Evolutionary conservation across 1,140 invertebrate species (phyloP).

Genomic region (Bradynema listronoti): DNA sequence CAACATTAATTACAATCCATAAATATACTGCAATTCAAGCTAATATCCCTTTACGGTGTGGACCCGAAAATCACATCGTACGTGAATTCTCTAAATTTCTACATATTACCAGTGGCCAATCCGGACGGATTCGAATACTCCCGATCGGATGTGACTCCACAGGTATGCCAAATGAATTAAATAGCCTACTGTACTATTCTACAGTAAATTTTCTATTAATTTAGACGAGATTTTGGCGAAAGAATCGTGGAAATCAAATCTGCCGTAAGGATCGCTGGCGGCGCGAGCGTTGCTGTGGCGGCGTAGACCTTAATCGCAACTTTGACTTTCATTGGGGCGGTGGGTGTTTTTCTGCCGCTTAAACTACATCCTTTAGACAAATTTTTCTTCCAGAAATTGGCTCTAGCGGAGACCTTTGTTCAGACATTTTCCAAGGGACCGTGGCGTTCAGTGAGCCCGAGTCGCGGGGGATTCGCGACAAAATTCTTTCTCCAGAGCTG

Average conservation of each 20-base stretch:
- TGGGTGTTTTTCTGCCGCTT: too few species aligned
- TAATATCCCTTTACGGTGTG: conserved; percentile 45
- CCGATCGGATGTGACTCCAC: conserved; percentile 51
- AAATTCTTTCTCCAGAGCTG: conserved; percentile 51
- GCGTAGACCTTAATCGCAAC: conserved; percentile 61
- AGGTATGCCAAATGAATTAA: conserved; percentile 9
- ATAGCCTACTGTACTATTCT: not conserved
- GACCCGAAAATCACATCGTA: conserved; percentile 50
- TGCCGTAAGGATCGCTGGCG: conserved; percentile 57
- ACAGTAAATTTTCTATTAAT: not conserved
- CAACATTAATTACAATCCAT: too few species aligned
- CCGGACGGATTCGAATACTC: conserved; percentile 59
- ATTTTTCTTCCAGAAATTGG: conserved; percentile 51
- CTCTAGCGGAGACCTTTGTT: conserved; percentile 51
- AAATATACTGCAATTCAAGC: conserved; percentile 31
- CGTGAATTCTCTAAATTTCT: conserved; percentile 59
- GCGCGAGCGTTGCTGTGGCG: conserved; percentile 53
- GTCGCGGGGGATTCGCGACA: conserved; percentile 50
- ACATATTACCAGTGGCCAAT: conserved; percentile 60
- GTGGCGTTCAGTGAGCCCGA: conserved; percentile 45
- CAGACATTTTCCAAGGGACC: conserved; percentile 54
- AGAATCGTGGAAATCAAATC: conserved; percentile 47
- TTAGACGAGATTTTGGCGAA: conserved; percentile 51
- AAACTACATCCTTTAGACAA: not conserved
- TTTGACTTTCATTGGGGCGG: conserved; percentile 58